Evolutionary conservation across 1,140 invertebrate genomes (phyloP).

Genomic region (Anoplophora glabripennis): DNA sequence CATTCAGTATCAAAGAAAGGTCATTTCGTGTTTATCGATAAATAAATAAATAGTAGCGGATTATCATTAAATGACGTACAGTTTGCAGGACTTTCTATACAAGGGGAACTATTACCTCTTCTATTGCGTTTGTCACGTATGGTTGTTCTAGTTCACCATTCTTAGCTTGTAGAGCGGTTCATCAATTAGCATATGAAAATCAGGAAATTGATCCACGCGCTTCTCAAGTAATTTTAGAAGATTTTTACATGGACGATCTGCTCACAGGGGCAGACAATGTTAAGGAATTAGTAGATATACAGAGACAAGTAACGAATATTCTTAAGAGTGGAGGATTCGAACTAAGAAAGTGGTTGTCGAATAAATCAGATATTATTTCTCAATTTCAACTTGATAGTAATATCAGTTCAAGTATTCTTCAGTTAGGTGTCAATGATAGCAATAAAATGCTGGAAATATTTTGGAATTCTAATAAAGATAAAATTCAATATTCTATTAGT

Average conservation of each 20-base stretch:
- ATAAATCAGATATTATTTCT: background rate
- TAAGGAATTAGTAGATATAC: conserved; percentile 23
- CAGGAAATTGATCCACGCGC: background rate
- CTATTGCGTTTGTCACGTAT: too few relatives aligned
- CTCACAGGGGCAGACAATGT: conserved; percentile 38
- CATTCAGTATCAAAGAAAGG: too few relatives aligned
- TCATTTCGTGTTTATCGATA: too few relatives aligned
- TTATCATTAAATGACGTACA: too few relatives aligned
- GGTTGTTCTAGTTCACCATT: background rate
- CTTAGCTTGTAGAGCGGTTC: background rate
- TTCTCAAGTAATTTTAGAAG: conserved; percentile 23
- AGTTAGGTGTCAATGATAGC: background rate
- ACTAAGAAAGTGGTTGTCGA: conserved; percentile 8
- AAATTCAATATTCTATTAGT: conserved; percentile 6
- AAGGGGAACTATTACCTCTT: too few relatives aligned
- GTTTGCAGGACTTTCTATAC: too few relatives aligned
- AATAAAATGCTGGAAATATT: background rate
- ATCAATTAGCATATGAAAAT: conserved; percentile 1
- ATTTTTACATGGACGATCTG: conserved; percentile 50
- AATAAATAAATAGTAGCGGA: too few relatives aligned
- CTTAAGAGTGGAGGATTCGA: background rate
- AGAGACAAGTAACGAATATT: conserved; percentile 20
- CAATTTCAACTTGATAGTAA: background rate
- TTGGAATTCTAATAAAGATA: conserved; percentile 1
- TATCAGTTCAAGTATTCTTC: background rate